Percentiles rank a stretch among this genome's conserved stretches.
Conservation (phyloP, 2,797 vertebrate genomes). For the Tenualosa thibaudeaui region DNA sequence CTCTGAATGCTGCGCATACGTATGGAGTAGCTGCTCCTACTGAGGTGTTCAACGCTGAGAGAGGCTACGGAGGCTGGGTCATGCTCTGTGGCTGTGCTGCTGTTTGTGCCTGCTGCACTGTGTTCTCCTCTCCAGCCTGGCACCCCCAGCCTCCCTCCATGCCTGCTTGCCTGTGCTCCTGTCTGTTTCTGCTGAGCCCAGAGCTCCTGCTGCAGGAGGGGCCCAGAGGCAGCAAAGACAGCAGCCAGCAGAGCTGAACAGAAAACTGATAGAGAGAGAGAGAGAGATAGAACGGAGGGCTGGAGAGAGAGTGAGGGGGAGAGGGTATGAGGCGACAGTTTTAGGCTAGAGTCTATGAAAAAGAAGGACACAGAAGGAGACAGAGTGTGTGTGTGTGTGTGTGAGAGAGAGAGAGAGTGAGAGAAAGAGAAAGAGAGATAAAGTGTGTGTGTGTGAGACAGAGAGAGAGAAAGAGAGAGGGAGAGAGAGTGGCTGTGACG, state of each 20-base stretch:
- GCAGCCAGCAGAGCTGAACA: constrained; percentile 13
- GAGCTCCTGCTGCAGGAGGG: constrained; percentile 47
- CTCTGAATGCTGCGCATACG: too few species aligned
- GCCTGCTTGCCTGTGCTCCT: constrained; percentile 48
- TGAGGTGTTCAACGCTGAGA: not conserved
- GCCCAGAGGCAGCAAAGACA: constrained; percentile 21
- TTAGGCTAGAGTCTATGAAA: constrained; percentile 35
- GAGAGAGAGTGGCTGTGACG: constrained; percentile 27
- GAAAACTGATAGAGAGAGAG: constrained; percentile 22
- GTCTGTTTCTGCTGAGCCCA: constrained; percentile 62
- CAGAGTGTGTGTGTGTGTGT: not conserved
- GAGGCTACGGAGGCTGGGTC: not conserved
- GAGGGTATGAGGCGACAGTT: constrained; percentile 40
- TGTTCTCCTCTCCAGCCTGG: not conserved
- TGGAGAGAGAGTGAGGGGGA: not conserved
- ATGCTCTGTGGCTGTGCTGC: not conserved
- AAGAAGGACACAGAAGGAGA: constrained; percentile 56
- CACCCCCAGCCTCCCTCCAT: constrained; percentile 34
- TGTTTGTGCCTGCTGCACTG: not conserved
- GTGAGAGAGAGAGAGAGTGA: not conserved
- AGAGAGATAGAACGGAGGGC: constrained; percentile 29
- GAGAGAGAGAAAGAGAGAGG: constrained; percentile 28
- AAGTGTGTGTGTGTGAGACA: not conserved
- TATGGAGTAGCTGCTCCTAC: not conserved
- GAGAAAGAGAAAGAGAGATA: not conserved